These are phyloP conservation scores for Strigamia maritima DNA, from an alignment of 2,888 invertebrate species.

Conservation along the genomic window DNA sequence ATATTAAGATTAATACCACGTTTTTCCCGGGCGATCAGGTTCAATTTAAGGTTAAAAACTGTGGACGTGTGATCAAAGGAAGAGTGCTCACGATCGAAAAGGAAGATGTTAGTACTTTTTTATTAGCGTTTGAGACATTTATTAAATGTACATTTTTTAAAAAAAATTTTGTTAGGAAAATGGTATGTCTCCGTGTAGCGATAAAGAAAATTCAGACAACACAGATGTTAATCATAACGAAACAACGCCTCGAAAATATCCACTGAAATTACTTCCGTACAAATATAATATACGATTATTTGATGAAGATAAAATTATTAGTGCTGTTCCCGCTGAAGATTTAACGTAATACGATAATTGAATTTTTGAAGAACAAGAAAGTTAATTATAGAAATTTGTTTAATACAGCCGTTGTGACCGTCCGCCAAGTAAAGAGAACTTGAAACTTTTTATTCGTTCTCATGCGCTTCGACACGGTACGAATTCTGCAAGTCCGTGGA, in stretches of 20 bases:
- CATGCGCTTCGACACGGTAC: constrained; percentile 50
- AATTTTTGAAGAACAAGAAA: background rate
- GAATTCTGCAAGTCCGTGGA: constrained; percentile 51
- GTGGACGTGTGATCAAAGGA: background rate
- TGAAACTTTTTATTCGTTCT: constrained; percentile 52
- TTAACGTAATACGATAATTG: constrained; percentile 33
- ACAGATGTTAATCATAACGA: background rate
- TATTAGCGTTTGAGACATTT: background rate
- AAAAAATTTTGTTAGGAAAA: constrained; percentile 1
- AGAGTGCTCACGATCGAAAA: background rate
- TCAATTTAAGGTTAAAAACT: constrained; percentile 31
- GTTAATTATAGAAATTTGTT: background rate
- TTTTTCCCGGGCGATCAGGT: constrained; percentile 31
- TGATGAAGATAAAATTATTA: constrained; percentile 40
- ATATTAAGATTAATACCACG: constrained; percentile 27
- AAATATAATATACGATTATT: constrained; percentile 34
- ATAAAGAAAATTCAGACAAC: constrained; percentile 37
- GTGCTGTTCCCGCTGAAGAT: constrained; percentile 38
- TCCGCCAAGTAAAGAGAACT: constrained; percentile 49
- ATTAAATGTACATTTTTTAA: too few relatives aligned
- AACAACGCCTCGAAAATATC: constrained; percentile 36
- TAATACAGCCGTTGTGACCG: constrained; percentile 36
- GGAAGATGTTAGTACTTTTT: background rate
- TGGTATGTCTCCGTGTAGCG: constrained; percentile 31
- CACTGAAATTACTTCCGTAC: constrained; percentile 29